A percentile compares a stretch with the other conserved stretches of the same genome.
Evolutionary conservation across 2,113 vertebrate genomes (phyloP).

Genomic region (Colinus virginianus): DNA sequence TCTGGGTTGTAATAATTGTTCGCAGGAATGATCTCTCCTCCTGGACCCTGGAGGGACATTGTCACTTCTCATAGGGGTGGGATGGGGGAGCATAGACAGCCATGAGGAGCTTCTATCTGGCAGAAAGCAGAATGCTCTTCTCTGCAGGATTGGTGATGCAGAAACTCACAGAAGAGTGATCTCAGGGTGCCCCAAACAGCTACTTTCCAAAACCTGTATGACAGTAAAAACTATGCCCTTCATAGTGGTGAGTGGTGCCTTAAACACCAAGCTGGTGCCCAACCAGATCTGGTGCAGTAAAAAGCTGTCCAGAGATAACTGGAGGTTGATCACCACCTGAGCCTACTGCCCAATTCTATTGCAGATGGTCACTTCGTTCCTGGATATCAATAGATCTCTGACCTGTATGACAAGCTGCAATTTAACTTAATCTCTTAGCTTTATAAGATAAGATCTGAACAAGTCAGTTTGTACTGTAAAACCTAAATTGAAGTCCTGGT

Average conservation of each 20-base stretch:
- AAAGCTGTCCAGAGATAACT: neutral
- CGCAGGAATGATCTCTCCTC: neutral
- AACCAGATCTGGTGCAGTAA: neutral
- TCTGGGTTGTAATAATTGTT: neutral
- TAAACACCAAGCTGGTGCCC: neutral
- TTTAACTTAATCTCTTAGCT: neutral
- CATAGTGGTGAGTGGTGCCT: neutral
- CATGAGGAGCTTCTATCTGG: neutral
- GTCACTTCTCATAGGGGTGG: neutral
- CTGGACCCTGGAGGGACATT: neutral
- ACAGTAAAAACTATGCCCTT: neutral
- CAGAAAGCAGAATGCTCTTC: neutral
- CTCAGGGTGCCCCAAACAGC: neutral
- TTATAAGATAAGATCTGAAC: neutral
- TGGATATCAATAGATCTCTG: neutral
- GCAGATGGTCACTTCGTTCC: neutral
- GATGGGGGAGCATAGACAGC: accelerated
- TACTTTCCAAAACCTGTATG: neutral
- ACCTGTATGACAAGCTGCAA: neutral
- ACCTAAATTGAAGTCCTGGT: neutral
- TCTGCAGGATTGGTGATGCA: neutral
- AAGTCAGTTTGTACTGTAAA: neutral
- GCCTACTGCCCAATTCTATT: neutral
- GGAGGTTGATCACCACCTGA: neutral
- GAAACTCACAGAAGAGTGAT: neutral